These are phyloP conservation scores for Zingel zingel DNA, from an alignment of 2,113 vertebrate genomes.

Conservation along the genomic window DNA sequence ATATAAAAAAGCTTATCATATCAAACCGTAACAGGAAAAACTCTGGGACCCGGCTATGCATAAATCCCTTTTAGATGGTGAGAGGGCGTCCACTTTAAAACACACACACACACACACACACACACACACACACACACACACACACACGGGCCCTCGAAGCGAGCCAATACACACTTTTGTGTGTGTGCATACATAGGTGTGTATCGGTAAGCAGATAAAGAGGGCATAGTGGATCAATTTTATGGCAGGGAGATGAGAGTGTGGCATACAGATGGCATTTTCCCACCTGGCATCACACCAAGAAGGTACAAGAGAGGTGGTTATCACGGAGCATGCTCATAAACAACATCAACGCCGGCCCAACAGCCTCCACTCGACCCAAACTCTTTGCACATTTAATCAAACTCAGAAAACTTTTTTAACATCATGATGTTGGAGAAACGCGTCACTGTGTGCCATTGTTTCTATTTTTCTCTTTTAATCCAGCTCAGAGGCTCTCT, in stretches of 20 bases:
- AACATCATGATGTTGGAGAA: not conserved
- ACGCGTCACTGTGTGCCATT: not conserved
- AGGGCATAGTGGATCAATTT: conserved; percentile 92
- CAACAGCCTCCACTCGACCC: not conserved
- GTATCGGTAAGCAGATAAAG: conserved; percentile 83
- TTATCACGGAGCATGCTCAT: conserved; percentile 61
- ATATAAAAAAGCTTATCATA: conserved; percentile 99
- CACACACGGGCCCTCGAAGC: conserved; percentile 59
- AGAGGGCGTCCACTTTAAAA: conserved; percentile 94
- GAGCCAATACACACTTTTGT: conserved; percentile 53
- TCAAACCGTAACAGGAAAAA: conserved; percentile 95
- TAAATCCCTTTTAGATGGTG: conserved; percentile 95
- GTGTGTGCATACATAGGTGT: conserved; percentile 69
- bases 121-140: conserved; percentile 68
- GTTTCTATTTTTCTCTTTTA: not conserved
- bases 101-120: conserved; percentile 25
- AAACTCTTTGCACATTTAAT: not conserved
- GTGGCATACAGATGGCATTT: conserved; percentile 83
- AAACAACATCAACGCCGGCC: conserved; percentile 22
- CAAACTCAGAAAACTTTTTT: not conserved
- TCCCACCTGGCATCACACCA: conserved; percentile 73
- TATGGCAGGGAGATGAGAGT: conserved; percentile 88
- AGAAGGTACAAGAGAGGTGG: conserved; percentile 40
- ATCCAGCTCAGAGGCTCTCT: not conserved
- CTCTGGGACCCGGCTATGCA: conserved; percentile 95